Percentiles rank a stretch among this genome's conserved stretches.
phyloP scores from a whole-genome alignment of 2,797 vertebrate species.

The Tangara arthus region DNA sequence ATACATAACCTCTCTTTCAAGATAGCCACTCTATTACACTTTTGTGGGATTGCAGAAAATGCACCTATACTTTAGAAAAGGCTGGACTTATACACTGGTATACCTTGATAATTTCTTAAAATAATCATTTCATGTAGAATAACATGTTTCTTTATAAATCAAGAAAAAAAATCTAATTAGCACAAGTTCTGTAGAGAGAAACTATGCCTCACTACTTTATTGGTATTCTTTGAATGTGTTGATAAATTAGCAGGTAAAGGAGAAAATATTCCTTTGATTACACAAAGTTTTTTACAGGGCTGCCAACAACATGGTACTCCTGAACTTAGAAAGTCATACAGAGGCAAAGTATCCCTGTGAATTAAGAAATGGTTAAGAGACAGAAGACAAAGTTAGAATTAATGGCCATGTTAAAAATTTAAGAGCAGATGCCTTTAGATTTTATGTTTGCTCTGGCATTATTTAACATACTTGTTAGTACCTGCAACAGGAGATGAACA shows the following conservation, averaged over 20 bases:
- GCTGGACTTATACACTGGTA: neutral
- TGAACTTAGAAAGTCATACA: constrained; percentile 1
- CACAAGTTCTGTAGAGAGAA: neutral
- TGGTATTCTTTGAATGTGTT: neutral
- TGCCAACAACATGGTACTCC: neutral
- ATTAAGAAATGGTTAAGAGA: constrained; percentile 7
- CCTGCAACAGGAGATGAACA: neutral
- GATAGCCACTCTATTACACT: neutral
- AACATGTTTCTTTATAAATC: neutral
- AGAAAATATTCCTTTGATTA: neutral
- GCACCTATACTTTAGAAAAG: neutral
- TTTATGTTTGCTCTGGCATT: neutral
- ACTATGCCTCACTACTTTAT: neutral
- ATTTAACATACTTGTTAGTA: constrained; percentile 43
- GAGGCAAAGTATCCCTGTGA: neutral
- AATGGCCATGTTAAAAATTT: constrained; percentile 44
- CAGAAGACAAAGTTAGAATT: constrained; percentile 20
- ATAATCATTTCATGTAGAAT: neutral
- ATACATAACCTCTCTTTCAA: neutral
- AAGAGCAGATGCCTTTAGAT: constrained; percentile 16
- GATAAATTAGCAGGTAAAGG: neutral
- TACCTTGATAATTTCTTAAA: neutral
- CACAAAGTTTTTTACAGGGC: neutral
- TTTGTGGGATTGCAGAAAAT: neutral
- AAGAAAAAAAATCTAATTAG: neutral